Evolutionary conservation across 2,888 invertebrate genomes (phyloP), one percentile per base, ranked within the genome.

Genomic region (Ametastegia equiseti): DNA sequence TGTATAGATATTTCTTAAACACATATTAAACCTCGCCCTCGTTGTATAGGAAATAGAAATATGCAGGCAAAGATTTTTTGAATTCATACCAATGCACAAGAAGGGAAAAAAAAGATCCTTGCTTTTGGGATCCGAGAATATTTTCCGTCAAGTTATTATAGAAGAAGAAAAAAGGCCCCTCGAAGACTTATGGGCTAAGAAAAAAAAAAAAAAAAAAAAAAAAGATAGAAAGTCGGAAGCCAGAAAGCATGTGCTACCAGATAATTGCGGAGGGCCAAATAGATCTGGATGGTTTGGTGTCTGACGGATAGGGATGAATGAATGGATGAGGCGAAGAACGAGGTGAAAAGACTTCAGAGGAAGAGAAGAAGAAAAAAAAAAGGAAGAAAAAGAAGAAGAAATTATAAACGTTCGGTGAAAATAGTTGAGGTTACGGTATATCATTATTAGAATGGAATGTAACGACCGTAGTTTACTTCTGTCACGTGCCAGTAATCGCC

Each of bases 241-340:
- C 23, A 23, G 36, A 69, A 36, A 63, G 82, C 80, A 81, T 71
- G 82, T 71, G 84, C 87, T 84, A 87, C 86, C 81, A 83, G 82
- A 84, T 87, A 86, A 86, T 83, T 80, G 85, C 60, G 42, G 50
- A 54, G 82, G 82, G 80, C 54, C 80, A 83, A 84, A 85, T 78
- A 80, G 54, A 78, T 78, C 42, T 15, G 60, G 57, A 77, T 54
- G 50, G 30, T 33, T 27, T 54, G 27, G 57, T n/a, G n/a, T n/a
- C n/a, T 33, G n/a, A 42, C 42, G n/a, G 23, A 9, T 6, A 5
- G 57, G 27, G 33, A 42, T 9, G 60, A 45, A n/a, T n/a, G 33
- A 27, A 15, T 23, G 19, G 45, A 27, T 19, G 65, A 65, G 67
- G 60, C 45, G 50, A n/a, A n/a, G n/a, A n/a, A n/a, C n/a, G n/a